These are phyloP conservation scores for Solea senegalensis DNA, from an alignment of 2,113 vertebrate species.

Conservation along the genomic window DNA sequence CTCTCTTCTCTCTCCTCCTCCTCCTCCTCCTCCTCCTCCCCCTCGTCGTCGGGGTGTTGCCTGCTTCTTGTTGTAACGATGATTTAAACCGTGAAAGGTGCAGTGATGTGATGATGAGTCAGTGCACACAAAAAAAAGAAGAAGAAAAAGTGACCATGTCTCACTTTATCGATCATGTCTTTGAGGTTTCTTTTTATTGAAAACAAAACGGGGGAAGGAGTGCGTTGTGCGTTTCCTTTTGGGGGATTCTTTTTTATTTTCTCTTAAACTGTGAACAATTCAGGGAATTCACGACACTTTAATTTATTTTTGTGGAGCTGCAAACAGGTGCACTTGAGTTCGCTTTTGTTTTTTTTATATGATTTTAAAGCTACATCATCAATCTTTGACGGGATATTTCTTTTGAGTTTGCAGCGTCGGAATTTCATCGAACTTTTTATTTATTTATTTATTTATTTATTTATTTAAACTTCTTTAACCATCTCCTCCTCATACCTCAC, in stretches of 20 bases:
- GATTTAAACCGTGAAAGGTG: conserved; percentile 40
- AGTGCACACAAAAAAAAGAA: conserved; percentile 12
- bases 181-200: not conserved
- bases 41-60: too few species aligned
- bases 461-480: not conserved
- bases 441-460: not conserved
- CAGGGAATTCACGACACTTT: not conserved
- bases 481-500: not conserved
- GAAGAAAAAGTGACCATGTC: not conserved
- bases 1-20: not conserved
- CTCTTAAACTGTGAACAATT: not conserved
- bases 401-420: conserved; percentile 47
- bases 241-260: not conserved
- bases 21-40: not conserved
- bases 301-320: too few species aligned
- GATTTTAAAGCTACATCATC: not conserved
- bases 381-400: not conserved
- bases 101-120: conserved; percentile 31
- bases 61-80: not conserved
- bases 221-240: too few species aligned
- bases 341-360: not conserved
- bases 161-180: not conserved
- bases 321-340: not conserved
- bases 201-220: not conserved
- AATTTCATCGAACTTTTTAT: not conserved